phyloP scores from a whole-genome alignment of 2,888 invertebrate genomes.

The Phyllotreta cruciferae region DNA sequence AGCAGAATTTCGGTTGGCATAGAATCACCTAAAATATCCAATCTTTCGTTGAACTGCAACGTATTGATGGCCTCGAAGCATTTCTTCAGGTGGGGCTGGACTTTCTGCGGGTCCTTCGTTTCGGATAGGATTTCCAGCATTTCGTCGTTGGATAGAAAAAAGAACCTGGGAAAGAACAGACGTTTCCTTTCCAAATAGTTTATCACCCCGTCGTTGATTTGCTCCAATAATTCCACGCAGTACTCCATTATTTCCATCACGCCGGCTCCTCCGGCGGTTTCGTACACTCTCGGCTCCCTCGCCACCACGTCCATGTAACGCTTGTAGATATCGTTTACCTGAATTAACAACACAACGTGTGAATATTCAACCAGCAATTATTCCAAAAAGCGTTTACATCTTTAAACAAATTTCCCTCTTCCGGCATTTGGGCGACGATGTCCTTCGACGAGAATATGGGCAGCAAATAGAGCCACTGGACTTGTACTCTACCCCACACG shows the following conservation, averaged over 20 bases:
- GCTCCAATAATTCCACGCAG: conserved; percentile 74
- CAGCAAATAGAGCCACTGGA: conserved; percentile 84
- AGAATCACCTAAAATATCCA: conserved; percentile 72
- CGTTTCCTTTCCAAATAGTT: conserved; percentile 85
- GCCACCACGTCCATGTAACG: conserved; percentile 69
- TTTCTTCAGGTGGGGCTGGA: conserved; percentile 86
- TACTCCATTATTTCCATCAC: conserved; percentile 74
- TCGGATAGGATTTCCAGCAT: conserved; percentile 90
- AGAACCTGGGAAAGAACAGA: conserved; percentile 83
- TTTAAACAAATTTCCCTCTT: conserved; percentile 79
- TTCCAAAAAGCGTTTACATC: conserved; percentile 59
- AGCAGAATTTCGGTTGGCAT: neutral
- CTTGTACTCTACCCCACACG: conserved; percentile 86
- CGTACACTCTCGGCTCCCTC: conserved; percentile 70
- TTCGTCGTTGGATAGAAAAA: conserved; percentile 90
- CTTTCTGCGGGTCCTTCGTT: conserved; percentile 83
- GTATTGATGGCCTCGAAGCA: conserved; percentile 87
- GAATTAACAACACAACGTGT: conserved; percentile 14
- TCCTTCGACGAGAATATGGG: conserved; percentile 89
- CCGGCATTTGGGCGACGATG: conserved; percentile 85
- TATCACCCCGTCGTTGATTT: conserved; percentile 83
- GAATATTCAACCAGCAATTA: neutral
- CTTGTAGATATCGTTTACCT: conserved; percentile 70
- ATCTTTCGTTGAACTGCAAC: conserved; percentile 73
- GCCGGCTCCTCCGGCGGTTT: conserved; percentile 71